A percentile compares a stretch with the other conserved stretches of the same genome.
Evolutionary conservation across 2,113 vertebrate species (phyloP).

Genomic region (Scytalopus superciliaris): DNA sequence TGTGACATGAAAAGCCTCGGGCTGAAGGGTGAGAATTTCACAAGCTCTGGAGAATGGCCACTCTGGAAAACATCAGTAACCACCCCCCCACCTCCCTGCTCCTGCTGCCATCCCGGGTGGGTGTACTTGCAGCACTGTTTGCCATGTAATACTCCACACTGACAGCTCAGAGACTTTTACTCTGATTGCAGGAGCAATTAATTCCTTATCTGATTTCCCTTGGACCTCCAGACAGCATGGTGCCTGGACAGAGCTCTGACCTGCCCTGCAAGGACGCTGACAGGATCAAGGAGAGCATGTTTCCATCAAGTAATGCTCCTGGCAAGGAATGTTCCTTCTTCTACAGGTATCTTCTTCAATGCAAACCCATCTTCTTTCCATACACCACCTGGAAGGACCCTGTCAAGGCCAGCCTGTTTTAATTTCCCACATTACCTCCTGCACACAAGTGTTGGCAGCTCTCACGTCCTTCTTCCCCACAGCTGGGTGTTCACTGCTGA

Average conservation of each 20-base stretch:
- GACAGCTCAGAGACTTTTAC: background rate
- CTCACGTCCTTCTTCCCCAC: background rate
- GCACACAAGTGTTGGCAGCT: background rate
- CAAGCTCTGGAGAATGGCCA: background rate
- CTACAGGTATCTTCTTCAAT: accelerated
- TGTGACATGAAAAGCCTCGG: background rate
- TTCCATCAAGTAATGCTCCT: background rate
- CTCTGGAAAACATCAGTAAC: background rate
- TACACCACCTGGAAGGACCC: background rate
- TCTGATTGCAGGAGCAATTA: background rate
- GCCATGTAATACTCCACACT: background rate
- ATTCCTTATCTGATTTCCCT: background rate
- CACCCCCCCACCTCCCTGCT: background rate
- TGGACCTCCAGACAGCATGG: background rate
- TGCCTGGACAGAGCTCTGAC: background rate
- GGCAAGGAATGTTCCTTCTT: background rate
- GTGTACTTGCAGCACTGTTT: background rate
- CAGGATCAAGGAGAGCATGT: background rate
- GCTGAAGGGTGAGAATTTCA: background rate
- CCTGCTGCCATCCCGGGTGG: background rate
- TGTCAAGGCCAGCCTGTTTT: background rate
- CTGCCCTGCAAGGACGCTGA: background rate
- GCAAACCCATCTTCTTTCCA: background rate
- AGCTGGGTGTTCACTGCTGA: background rate
- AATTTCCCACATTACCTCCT: background rate